phyloP scores from a whole-genome alignment of 1,140 invertebrate genomes.

The Temnothorax nylanderi region DNA sequence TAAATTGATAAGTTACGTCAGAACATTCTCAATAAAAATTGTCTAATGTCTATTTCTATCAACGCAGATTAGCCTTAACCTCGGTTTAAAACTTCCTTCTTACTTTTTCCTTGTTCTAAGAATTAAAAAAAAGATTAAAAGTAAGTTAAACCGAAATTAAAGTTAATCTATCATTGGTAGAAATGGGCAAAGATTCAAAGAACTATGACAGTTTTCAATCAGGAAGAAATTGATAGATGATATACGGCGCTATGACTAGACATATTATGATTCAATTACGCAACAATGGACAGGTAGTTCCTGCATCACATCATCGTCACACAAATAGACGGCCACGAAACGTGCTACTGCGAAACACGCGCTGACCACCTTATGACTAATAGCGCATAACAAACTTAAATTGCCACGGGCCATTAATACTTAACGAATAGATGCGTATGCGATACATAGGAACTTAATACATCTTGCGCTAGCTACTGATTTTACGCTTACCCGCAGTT shows the following conservation, averaged over 20 bases:
- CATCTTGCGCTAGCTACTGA: neutral
- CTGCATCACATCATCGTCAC: conserved; percentile 36
- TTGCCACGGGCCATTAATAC: conserved; percentile 50
- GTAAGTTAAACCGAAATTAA: too few relatives aligned
- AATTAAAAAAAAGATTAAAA: too few relatives aligned
- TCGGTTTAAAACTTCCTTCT: too few relatives aligned
- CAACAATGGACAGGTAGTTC: conserved; percentile 49
- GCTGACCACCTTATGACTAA: conserved; percentile 27
- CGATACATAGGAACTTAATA: neutral
- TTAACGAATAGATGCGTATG: conserved; percentile 13
- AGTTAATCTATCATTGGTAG: too few relatives aligned
- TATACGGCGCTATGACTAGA: conserved; percentile 28
- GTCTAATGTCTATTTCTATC: neutral
- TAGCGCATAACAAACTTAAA: conserved; percentile 58
- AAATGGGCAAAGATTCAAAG: too few relatives aligned
- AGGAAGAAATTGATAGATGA: conserved; percentile 24
- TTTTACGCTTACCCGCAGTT: neutral
- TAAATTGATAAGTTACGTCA: neutral
- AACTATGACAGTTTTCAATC: neutral
- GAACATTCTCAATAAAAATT: neutral
- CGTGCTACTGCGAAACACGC: conserved; percentile 29
- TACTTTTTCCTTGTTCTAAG: too few relatives aligned
- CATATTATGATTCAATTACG: conserved; percentile 42
- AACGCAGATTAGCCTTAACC: neutral
- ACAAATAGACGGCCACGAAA: conserved; percentile 35